phyloP scores from a whole-genome alignment of 2,797 vertebrate genomes.

The Mormyrops boulengeri region DNA sequence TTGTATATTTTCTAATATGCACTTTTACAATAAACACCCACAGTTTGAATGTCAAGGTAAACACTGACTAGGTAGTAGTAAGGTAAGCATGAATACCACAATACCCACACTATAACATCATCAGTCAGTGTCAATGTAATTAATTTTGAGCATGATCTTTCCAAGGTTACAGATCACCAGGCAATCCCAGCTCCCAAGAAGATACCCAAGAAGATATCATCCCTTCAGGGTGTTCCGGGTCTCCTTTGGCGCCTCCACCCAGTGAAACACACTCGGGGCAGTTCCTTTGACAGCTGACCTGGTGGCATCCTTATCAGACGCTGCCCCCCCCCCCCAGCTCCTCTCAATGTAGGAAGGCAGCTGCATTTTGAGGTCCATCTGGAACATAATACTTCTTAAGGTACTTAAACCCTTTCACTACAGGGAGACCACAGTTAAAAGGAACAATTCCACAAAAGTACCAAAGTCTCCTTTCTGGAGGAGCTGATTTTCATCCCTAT shows the following conservation, averaged over 20 bases:
- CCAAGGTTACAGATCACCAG: neutral
- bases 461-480: neutral
- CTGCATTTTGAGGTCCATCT: neutral
- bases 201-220: neutral
- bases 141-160: neutral
- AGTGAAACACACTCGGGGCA: neutral
- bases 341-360: neutral
- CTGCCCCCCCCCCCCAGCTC: neutral
- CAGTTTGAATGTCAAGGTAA: neutral
- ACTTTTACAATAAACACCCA: neutral
- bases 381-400: neutral
- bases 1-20: neutral
- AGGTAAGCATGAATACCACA: neutral
- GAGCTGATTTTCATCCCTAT: neutral
- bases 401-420: neutral
- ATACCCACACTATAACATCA: neutral
- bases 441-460: neutral
- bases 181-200: neutral
- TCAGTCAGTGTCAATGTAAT: neutral
- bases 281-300: neutral
- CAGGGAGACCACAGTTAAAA: neutral
- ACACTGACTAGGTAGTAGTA: neutral
- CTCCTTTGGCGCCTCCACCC: neutral
- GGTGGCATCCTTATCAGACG: neutral
- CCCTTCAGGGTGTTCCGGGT: neutral